Conservation (phyloP, 2,113 vertebrate species). For the Megaceryle maxima region DNA sequence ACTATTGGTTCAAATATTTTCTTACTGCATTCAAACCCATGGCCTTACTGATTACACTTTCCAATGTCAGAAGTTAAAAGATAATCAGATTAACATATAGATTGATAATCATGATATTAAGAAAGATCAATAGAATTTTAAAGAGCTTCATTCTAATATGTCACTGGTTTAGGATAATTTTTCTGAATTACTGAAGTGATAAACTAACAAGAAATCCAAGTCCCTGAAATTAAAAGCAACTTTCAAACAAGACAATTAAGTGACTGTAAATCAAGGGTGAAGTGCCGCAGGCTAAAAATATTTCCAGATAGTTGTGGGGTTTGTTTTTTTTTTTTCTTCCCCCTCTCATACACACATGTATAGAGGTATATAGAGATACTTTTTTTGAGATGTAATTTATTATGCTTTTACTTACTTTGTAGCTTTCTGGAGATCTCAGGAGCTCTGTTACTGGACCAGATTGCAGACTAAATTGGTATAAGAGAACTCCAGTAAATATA, state of each 20-base stretch:
- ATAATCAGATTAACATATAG: not conserved
- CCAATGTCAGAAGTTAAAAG: not conserved
- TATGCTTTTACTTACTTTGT: constrained; percentile 67
- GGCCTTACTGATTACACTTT: not conserved
- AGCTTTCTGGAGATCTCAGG: constrained; percentile 67
- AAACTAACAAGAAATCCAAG: not conserved
- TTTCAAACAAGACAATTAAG: not conserved
- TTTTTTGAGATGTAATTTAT: not conserved
- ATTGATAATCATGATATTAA: not conserved
- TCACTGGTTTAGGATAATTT: not conserved
- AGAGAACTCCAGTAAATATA: constrained; percentile 70
- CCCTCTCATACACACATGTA: not conserved
- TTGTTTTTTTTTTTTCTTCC: not conserved
- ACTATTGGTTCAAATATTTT: not conserved
- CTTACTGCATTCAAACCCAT: not conserved
- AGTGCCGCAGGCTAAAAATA: not conserved
- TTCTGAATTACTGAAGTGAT: not conserved
- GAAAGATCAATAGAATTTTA: not conserved
- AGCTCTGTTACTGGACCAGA: constrained; percentile 74
- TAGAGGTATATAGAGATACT: not conserved
- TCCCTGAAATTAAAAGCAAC: not conserved
- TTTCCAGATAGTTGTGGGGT: not conserved
- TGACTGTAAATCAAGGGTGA: not conserved
- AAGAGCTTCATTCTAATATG: not conserved
- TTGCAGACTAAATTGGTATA: constrained; percentile 75